Evolutionary conservation across 2,888 invertebrate genomes (phyloP), one percentile per base, ranked within the genome.

Genomic region (Pycnomerus fuliginosus): DNA sequence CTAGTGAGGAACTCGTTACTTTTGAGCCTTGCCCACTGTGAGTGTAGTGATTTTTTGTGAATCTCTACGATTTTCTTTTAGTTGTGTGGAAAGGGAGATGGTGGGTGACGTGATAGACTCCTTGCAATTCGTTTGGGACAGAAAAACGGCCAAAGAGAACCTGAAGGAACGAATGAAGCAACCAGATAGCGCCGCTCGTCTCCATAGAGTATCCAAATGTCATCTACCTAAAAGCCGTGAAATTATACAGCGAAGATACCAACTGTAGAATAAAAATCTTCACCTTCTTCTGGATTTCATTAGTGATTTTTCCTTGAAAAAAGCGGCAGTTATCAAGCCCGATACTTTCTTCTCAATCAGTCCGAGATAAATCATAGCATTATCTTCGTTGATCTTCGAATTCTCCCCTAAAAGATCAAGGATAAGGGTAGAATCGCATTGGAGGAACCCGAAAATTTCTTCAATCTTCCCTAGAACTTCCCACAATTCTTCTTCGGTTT

Each of bases 301-400:
- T 53, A 59, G 57, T 3, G 60, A 58, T 57, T 64, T 68, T 52
- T 70, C 67, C 33, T 63, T 66, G 47, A 64, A 77, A 52, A 75
- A 72, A 14, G 74, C 76, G 44, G 78, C 72, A 50, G 75, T 78
- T 28, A 87, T 77, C 51, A 86, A 76, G 52, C 85, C 83, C 10
- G 78, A 77, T 11, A 85, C 80, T 46, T 83, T 81, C 64, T 85
- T 83, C 63, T 92, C 90, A 50, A 94, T 81, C 20, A 90, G 82
- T 46, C 88, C 88, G 60, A 93, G 79, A 67, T 89, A 91, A 11
- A 92, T 80, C 51, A 87, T 82, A 1, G 88, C 87, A 72, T 92
- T 94, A 56, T 82, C 81, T 33, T 79, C 77, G 37, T 83, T 86
- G 27, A 92, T 82, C 10, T 79, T 78, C 3, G 85, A 77, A 38